Conservation (phyloP, 92 coral and sea anemone genomes). For the Actinostola sp. region DNA sequence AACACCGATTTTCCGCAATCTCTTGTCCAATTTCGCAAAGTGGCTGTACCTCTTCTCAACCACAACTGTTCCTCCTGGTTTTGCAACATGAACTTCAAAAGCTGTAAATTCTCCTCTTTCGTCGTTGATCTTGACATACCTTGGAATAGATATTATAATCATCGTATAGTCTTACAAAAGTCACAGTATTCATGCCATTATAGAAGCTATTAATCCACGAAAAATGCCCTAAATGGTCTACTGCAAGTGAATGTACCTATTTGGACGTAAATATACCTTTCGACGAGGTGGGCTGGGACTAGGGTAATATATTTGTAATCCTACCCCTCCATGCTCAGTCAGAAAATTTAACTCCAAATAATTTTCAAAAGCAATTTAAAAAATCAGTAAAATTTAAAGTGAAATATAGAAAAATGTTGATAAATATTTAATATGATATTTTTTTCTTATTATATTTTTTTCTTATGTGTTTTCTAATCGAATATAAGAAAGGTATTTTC, state of each 20-base stretch:
- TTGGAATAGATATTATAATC: constrained; percentile 81
- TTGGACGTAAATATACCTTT: constrained; percentile 11
- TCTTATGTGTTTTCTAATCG: not conserved
- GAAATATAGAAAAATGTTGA: too few relatives aligned
- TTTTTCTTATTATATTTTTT: not conserved
- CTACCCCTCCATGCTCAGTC: constrained; percentile 10
- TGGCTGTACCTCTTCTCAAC: constrained; percentile 76
- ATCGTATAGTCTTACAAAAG: constrained; percentile 13
- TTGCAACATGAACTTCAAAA: constrained; percentile 78
- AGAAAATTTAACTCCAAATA: not conserved
- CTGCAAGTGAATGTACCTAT: not conserved
- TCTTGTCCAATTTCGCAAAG: constrained; percentile 79
- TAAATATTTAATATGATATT: too few relatives aligned
- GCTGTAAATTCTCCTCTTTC: constrained; percentile 70
- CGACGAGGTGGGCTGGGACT: constrained; percentile 26
- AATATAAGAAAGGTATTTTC: not conserved
- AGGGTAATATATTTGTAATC: not conserved
- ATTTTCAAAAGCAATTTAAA: not conserved
- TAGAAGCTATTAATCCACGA: not conserved
- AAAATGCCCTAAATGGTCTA: constrained; percentile 11
- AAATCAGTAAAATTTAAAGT: not conserved
- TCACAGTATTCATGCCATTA: constrained; percentile 5
- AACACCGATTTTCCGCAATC: constrained; percentile 55
- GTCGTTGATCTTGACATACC: constrained; percentile 68
- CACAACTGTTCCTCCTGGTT: constrained; percentile 76